Base-by-base conservation (phyloP, 2,888 invertebrate genomes). In the Beris chalybata region DNA sequence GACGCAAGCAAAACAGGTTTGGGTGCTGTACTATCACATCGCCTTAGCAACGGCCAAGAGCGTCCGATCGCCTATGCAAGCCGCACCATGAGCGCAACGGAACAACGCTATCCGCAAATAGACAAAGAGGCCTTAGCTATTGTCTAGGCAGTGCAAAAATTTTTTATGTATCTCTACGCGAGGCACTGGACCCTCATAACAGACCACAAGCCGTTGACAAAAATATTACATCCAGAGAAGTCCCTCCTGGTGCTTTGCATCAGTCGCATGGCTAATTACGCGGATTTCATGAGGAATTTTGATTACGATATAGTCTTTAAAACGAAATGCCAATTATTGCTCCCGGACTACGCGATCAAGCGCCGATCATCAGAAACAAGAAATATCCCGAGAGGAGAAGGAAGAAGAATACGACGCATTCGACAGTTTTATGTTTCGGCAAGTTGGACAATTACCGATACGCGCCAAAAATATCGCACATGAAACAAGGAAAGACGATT, bases 391-490 rank as follows among this genome's bases (percentile, higher is more conserved):
- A 47, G 15, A 30, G 4, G 52, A 52, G 32, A 50, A 22, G 67
- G 54, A 38, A 43, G 45, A 53, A 9, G 66, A 69, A 44, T 38
- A 57, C n/a, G 67, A 68, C 54, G 58, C 55, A 11, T 71, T 71
- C 31, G 70, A 70, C 50, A 15, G 57, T n/a, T 71, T 70, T 48
- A 32, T 69, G 12, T 3, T 68, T 22, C 50, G 66, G 1, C 71
- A 71, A 64, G 61, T 71, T 31, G 53, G 70, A 9, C 70, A 71
- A 65, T 43, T 71, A 12, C 67, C 68, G 13, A 9, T 70, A 11
- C 64, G 54, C n/a, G 67, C 64, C 1, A 59, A 65, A 29, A 30
- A 30, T 7, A 66, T 69, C 15, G 63, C 64, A 4, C n/a, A 15
- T 13, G 70, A 65, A 68, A 70, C 67, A 4, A 57, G 56, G 31